Evolutionary conservation across 2,113 vertebrate species (phyloP), one percentile per base, ranked within the genome.

Genomic region (Anolis carolinensis): DNA sequence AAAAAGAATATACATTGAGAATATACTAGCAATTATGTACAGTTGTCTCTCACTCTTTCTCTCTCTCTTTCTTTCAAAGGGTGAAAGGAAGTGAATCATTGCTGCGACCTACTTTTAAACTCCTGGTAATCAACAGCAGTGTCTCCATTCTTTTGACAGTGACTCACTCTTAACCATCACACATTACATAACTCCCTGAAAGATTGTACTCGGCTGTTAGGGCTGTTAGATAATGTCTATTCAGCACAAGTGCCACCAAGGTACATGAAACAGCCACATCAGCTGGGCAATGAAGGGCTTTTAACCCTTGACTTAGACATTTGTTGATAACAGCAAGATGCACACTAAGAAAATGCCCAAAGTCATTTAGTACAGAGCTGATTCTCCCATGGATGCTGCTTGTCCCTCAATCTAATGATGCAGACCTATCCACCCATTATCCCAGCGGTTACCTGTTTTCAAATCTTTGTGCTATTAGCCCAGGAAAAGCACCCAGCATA

Each of bases 51-150:
- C 63, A 78, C 86, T 79, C 82, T 71, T 79, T 79, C 3, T 44
- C 23, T 16, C 1, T 48, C 27, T 7, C n/a, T 2, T 74, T 59
- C n/a, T 39, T 39, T 27, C 5, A 55, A 92, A 94, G 95, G 95
- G 94, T 91, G 95, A 91, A 94, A 86, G 90, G 92, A 44, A 1
- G 52, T 97, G 95, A 96, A 81, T 96, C 95, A 96, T 30, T 81
- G 1, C 2, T 18, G 86, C 44, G 88, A 90, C 80, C 80, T 93
- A 93, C 89, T 95, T 92, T 94, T 94, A 87, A 94, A 95, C 88
- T 94, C 90, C 88, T 90, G 39, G 23, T 93, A 95, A 95, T 94
- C 95, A 89, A 92, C 90, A 89, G 93, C 92, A 92, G 91, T 89
- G 90, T 94, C 88, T 91, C 87, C 93, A 88, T 83, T 55, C 93